Evolutionary conservation across 2,888 invertebrate genomes (phyloP).

Genomic region (Lithosia quadra): DNA sequence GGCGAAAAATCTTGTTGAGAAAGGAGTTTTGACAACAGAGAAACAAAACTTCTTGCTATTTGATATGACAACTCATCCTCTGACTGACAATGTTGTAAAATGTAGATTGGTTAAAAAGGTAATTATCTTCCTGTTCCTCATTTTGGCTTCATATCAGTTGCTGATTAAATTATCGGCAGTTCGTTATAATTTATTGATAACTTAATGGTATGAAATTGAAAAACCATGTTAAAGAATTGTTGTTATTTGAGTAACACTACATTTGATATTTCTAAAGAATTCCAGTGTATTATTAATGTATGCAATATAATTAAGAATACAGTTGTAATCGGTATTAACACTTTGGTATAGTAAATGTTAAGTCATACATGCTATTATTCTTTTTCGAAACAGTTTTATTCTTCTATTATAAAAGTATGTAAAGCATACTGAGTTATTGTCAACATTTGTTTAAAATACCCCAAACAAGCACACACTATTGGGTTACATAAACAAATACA

Average conservation of each 20-base stretch:
- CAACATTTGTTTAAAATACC: slow-evolving; percentile 18
- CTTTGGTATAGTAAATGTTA: too few relatives aligned
- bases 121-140: slow-evolving; percentile 35
- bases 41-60: slow-evolving; percentile 99
- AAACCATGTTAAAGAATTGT: slow-evolving; percentile 31
- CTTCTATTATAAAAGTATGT: slow-evolving; percentile 15
- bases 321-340: too few relatives aligned
- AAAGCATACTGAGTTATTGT: background rate
- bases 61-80: slow-evolving; percentile 99
- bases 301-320: too few relatives aligned
- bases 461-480: slow-evolving; percentile 29
- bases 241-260: background rate
- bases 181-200: slow-evolving; percentile 25
- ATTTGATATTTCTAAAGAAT: background rate
- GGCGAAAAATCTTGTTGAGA: slow-evolving; percentile 99
- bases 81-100: slow-evolving; percentile 98
- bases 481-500: slow-evolving; percentile 24
- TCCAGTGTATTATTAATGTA: background rate
- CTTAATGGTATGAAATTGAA: slow-evolving; percentile 25
- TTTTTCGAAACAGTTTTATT: slow-evolving; percentile 25
- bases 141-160: slow-evolving; percentile 6
- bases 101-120: slow-evolving; percentile 98
- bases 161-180: slow-evolving; percentile 11
- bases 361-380: background rate
- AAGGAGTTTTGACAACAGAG: slow-evolving; percentile 99